Percentiles rank a stretch among this genome's conserved stretches.
Conservation (phyloP, 2,888 invertebrate species). For the Drosophila demipolita region DNA sequence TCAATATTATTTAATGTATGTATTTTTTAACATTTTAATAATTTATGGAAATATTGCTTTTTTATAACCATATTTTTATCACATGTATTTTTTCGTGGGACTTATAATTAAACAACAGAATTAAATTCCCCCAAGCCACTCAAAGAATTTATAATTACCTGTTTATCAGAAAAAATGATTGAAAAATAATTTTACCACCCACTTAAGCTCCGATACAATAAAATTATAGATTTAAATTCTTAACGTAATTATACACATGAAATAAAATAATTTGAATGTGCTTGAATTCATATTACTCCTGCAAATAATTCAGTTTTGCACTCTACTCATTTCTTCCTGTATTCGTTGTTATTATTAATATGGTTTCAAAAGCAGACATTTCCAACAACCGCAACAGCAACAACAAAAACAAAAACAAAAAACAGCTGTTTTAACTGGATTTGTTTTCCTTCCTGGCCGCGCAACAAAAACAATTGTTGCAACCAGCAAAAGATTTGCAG, state of each 20-base stretch:
- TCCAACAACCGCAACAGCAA: constrained; percentile 3
- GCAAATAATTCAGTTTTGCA: constrained; percentile 24
- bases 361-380: constrained; percentile 1
- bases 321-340: neutral
- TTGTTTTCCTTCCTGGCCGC: constrained; percentile 28
- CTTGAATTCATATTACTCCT: neutral
- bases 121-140: neutral
- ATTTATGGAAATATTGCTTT: neutral
- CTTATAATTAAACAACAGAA: constrained; percentile 12
- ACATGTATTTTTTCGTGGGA: neutral
- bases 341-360: constrained; percentile 37
- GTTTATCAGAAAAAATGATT: neutral
- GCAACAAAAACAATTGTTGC: constrained; percentile 26
- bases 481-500: constrained; percentile 32
- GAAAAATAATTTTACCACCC: neutral
- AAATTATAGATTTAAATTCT: constrained; percentile 1
- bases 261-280: neutral
- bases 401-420: constrained; percentile 18
- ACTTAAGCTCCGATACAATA: neutral
- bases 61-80: neutral
- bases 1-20: neutral
- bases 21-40: constrained; percentile 24
- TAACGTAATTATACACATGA: neutral
- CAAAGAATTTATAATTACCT: constrained; percentile 2
- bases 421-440: constrained; percentile 22